Evolutionary conservation across 2,113 vertebrate species (phyloP), one percentile per base, ranked within the genome.

Genomic region (Castor canadensis): DNA sequence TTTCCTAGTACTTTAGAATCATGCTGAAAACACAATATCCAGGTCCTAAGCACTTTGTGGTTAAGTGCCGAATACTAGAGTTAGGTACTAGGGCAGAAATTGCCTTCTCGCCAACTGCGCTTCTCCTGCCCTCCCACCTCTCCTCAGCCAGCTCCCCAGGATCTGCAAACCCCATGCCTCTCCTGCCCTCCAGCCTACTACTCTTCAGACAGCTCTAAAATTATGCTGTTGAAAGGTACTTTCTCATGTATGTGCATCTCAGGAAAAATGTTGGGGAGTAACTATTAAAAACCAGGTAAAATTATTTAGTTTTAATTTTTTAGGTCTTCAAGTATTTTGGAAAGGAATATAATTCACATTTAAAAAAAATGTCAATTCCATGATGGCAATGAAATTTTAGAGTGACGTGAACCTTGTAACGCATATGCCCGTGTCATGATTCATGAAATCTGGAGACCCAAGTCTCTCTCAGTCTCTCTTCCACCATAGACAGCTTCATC

Each of bases 381-480:
- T 5, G 28, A 64, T 13, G 64, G 3, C 32, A 75, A 11, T 66
- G 49, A 66, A n/a, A 56, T 1, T 30, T 13, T 9, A 32, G 28
- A 45, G n/a, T 6, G 16, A 6, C 30, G 2, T 17, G 4, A 54
- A 43, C 43, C 19, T n/a, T 17, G 45, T 19, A 22, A 28, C 13
- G 7, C 4, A 30, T 7, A 32, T 16, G 17, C 6, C 6, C 1
- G 11, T 32, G 26, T 19, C 49, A 2, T 9, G 13, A 30, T 10
- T 28, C 12, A 16, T 24, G 64, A 2, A 30, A 5, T 26, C 30
- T 35, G 71, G 43, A 6, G 10, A 58, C 9, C 4, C 11, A n/a
- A 3, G 3, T 49, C 32, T 52, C 22, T 82, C 30, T 62, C 16
- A 5, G 30, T 28, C 40, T 30, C 20, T 47, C 40, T 9, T 2